Percentiles rank a stretch among this genome's conserved stretches.
phyloP scores from a whole-genome alignment of 2,888 invertebrate species.

The Ectemnius lituratus region DNA sequence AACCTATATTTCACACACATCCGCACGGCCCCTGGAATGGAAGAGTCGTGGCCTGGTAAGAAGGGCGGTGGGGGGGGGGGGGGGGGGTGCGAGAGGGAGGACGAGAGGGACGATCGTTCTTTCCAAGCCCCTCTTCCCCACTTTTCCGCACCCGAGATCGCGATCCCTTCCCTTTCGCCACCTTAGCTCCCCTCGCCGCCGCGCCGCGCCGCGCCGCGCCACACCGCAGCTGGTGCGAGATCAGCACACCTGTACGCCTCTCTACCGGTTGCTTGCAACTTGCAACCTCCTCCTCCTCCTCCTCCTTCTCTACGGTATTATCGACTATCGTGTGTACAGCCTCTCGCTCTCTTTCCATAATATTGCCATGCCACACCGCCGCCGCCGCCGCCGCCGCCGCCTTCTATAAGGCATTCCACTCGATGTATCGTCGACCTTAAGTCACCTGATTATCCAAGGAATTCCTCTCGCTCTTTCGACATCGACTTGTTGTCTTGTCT shows the following conservation, averaged over 20 bases:
- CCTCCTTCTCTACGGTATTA: neutral
- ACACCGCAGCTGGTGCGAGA: constrained; percentile 23
- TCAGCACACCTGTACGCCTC: constrained; percentile 32
- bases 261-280: neutral
- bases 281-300: constrained; percentile 1
- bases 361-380: too few relatives aligned
- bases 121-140: constrained; percentile 20
- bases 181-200: constrained; percentile 31
- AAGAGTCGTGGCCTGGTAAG: too few relatives aligned
- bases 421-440: neutral
- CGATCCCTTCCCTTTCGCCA: constrained; percentile 33
- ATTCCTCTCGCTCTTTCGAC: constrained; percentile 36
- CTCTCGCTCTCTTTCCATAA: neutral
- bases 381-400: too few relatives aligned
- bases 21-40: constrained; percentile 26
- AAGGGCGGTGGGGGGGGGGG: too few relatives aligned
- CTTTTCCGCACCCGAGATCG: constrained; percentile 4
- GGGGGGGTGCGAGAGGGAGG: constrained; percentile 28
- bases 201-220: too few relatives aligned
- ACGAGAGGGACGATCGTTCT: constrained; percentile 21
- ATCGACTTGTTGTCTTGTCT: constrained; percentile 10
- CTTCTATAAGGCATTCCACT: neutral
- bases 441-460: neutral
- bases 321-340: neutral
- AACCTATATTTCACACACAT: constrained; percentile 75